Evolutionary conservation across 2,888 invertebrate genomes (phyloP).

Genomic region (Mesochorus sp.): DNA sequence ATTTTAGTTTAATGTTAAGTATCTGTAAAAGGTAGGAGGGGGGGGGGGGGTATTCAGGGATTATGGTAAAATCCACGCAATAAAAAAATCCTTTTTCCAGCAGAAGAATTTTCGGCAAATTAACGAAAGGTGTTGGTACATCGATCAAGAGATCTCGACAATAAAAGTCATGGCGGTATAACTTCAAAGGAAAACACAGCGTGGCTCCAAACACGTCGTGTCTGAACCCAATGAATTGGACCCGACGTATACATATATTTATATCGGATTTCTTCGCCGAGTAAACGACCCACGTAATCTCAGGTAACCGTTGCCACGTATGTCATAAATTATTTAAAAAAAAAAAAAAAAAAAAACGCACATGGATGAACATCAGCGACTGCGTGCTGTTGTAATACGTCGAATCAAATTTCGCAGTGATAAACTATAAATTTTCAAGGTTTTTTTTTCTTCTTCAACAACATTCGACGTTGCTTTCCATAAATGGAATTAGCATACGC

Average conservation of each 20-base stretch:
- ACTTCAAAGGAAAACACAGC: constrained; percentile 36
- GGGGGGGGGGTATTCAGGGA: no score
- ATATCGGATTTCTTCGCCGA: not conserved
- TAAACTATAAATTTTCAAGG: not conserved
- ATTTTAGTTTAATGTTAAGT: no score
- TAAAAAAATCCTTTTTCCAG: constrained; percentile 8
- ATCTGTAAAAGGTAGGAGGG: no score
- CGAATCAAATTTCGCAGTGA: not conserved
- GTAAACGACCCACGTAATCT: constrained; percentile 28
- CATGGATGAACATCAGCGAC: not conserved
- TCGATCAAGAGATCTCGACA: constrained; percentile 47
- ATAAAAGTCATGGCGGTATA: constrained; percentile 47
- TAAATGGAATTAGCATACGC: not conserved
- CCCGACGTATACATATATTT: constrained; percentile 14
- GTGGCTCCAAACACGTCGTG: no score
- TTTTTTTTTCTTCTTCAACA: not conserved
- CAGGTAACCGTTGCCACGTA: constrained; percentile 16
- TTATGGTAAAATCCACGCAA: not conserved
- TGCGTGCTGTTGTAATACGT: not conserved
- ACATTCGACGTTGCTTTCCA: not conserved
- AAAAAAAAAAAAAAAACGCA: no score
- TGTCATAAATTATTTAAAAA: constrained; percentile 42
- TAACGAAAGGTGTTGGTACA: constrained; percentile 41
- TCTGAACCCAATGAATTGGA: constrained; percentile 37
- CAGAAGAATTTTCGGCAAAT: not conserved